Evolutionary conservation across 2,113 vertebrate species (phyloP).

Genomic region (Panthera leo): DNA sequence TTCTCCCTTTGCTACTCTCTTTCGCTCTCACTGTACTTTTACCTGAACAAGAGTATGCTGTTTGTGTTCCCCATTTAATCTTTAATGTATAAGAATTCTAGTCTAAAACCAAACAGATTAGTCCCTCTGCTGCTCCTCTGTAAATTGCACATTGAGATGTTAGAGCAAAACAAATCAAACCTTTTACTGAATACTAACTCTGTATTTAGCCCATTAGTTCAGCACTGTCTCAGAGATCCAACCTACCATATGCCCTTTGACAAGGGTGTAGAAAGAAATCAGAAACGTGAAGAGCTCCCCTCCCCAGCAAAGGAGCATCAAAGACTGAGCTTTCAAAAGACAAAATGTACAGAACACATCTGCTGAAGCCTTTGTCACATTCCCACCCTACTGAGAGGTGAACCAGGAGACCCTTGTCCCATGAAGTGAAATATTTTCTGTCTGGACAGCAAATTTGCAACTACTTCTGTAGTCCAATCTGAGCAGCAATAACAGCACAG

Average conservation of each 20-base stretch:
- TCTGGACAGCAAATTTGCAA: not conserved
- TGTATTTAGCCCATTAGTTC: constrained; percentile 1
- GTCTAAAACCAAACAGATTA: constrained; percentile 4
- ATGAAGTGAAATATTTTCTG: not conserved
- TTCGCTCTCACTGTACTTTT: not conserved
- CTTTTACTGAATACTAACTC: not conserved
- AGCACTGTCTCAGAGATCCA: not conserved
- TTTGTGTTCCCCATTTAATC: constrained; percentile 32
- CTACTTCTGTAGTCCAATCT: not conserved
- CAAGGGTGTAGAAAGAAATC: not conserved
- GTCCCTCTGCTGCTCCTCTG: not conserved
- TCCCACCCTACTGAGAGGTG: not conserved
- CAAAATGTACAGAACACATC: not conserved
- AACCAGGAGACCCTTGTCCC: not conserved
- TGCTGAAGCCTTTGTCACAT: not conserved
- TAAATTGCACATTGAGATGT: not conserved
- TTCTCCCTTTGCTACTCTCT: not conserved
- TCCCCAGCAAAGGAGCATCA: not conserved
- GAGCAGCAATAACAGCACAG: not conserved
- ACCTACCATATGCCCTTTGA: not conserved
- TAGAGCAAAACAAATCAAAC: not conserved
- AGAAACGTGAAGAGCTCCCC: not conserved
- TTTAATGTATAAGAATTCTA: not conserved
- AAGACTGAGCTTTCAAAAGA: not conserved
- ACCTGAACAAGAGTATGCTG: not conserved